Conservation (phyloP, 1,140 invertebrate species). For the Drosophila nannoptera region DNA sequence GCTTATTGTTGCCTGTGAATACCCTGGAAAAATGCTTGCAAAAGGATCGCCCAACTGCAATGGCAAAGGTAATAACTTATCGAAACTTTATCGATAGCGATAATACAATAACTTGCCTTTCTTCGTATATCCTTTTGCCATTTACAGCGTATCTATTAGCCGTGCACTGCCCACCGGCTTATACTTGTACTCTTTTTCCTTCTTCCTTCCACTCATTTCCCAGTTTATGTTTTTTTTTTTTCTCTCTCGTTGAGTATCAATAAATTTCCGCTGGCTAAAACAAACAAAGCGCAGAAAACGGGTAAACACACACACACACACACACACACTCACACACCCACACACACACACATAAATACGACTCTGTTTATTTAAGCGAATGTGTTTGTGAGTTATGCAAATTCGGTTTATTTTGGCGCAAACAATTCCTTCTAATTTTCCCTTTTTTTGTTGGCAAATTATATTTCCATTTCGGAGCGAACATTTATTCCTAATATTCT, state of each 20-base stretch:
- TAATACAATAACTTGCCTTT: no score
- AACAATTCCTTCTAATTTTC: background rate
- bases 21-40: background rate
- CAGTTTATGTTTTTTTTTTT: constrained; percentile 48
- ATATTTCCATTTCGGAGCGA: background rate
- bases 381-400: constrained; percentile 7
- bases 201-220: constrained; percentile 34
- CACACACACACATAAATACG: no score
- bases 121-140: background rate
- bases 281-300: constrained; percentile 38
- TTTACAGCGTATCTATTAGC: background rate
- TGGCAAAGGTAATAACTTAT: no score
- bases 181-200: background rate
- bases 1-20: constrained; percentile 5
- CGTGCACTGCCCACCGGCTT: background rate
- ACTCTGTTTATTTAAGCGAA: constrained; percentile 4
- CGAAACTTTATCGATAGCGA: background rate
- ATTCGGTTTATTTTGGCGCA: constrained; percentile 4
- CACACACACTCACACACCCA: no score
- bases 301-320: constrained; percentile 20
- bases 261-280: constrained; percentile 64
- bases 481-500: background rate
- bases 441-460: background rate
- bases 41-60: background rate
- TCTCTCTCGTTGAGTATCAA: constrained; percentile 56